Evolutionary conservation across 2,888 invertebrate genomes (phyloP).

Genomic region (Platycheirus rosarum): DNA sequence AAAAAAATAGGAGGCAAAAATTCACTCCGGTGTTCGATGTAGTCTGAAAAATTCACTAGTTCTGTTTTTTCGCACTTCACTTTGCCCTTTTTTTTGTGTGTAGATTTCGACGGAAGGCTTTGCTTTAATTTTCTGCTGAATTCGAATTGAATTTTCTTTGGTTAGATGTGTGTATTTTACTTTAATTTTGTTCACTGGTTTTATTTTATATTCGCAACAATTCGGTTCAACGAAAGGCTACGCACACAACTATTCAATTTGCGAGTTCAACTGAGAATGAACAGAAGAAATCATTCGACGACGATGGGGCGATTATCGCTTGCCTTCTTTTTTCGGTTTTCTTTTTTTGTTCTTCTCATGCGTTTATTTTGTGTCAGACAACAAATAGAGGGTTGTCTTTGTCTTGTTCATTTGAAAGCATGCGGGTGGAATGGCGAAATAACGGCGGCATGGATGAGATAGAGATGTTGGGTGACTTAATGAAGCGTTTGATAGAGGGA

Average conservation of each 20-base stretch:
- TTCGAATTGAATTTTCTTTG: slow-evolving; percentile 27
- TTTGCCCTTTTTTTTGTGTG: slow-evolving; percentile 31
- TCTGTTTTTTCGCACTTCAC: slow-evolving; percentile 58
- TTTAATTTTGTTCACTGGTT: too few relatives aligned
- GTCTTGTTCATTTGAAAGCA: background rate
- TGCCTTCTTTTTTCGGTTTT: too few relatives aligned
- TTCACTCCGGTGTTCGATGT: slow-evolving; percentile 43
- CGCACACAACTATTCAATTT: slow-evolving; percentile 67
- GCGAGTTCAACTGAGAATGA: slow-evolving; percentile 66
- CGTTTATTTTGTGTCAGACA: slow-evolving; percentile 20
- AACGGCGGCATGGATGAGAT: slow-evolving; percentile 15
- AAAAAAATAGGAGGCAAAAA: slow-evolving; percentile 41
- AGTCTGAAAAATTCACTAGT: slow-evolving; percentile 58
- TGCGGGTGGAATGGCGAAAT: background rate
- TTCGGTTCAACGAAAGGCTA: slow-evolving; percentile 44
- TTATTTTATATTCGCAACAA: background rate
- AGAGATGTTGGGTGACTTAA: slow-evolving; percentile 2
- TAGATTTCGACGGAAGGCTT: background rate
- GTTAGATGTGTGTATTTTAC: slow-evolving; percentile 24
- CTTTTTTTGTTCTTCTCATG: background rate
- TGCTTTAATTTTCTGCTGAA: too few relatives aligned
- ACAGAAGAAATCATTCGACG: slow-evolving; percentile 14
- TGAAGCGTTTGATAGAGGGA: slow-evolving; percentile 29
- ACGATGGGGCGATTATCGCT: slow-evolving; percentile 23
- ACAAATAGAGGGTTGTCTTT: slow-evolving; percentile 32